phyloP scores from a whole-genome alignment of 2,888 invertebrate species.

The Penaeus monodon region DNA sequence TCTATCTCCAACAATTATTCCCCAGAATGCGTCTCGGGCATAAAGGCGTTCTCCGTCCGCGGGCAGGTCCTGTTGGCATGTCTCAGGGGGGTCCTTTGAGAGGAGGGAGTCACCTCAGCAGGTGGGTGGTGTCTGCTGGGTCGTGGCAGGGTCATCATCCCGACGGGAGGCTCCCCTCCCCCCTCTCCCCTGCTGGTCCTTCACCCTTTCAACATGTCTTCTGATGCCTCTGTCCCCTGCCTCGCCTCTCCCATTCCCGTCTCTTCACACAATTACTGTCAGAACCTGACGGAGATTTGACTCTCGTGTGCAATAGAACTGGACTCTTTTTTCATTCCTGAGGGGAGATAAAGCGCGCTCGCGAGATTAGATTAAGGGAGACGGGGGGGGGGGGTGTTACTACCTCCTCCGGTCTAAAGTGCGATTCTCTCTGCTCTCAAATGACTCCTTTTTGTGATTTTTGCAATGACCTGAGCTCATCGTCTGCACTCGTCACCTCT shows the following conservation, averaged over 20 bases:
- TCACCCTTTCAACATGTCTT: background rate
- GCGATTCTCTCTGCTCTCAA: too few species aligned
- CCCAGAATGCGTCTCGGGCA: too few species aligned
- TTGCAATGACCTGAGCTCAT: too few species aligned
- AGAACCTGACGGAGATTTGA: conserved; percentile 16
- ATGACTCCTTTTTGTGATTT: too few species aligned
- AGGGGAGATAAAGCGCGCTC: too few species aligned
- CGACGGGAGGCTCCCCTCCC: conserved; percentile 24
- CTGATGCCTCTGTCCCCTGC: background rate
- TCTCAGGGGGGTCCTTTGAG: background rate
- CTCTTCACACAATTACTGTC: conserved; percentile 42
- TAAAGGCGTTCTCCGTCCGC: too few species aligned
- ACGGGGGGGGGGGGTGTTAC: too few species aligned
- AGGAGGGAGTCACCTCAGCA: conserved; percentile 28
- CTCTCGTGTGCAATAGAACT: conserved; percentile 21
- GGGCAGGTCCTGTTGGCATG: too few species aligned
- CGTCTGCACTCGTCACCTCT: too few species aligned
- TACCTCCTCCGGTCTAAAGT: too few species aligned
- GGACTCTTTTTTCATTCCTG: background rate
- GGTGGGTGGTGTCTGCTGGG: conserved; percentile 26
- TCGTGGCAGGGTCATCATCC: conserved; percentile 31
- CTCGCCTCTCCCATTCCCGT: background rate
- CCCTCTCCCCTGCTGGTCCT: background rate
- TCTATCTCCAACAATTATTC: too few species aligned
- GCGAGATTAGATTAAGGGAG: too few species aligned